Percentiles rank a stretch among this genome's conserved stretches.
phyloP scores from a whole-genome alignment of 2,797 vertebrate genomes.

The Siniperca scherzeri region DNA sequence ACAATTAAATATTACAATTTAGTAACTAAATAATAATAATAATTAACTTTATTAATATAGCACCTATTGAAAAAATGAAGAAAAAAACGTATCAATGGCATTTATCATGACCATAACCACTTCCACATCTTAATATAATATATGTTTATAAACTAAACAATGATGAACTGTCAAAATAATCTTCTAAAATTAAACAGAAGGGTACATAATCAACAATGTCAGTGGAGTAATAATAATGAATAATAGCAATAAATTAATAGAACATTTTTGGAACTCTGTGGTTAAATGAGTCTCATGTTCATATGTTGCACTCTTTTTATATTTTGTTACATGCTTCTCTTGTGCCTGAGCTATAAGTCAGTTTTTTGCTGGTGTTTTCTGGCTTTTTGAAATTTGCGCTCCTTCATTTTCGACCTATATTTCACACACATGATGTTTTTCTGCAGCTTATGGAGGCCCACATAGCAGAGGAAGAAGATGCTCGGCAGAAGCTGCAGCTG shows the following conservation, averaged over 20 bases:
- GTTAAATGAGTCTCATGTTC: too few relatives aligned
- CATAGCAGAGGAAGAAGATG: conserved; percentile 92
- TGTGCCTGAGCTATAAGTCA: neutral
- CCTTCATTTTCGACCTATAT: neutral
- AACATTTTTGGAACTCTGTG: too few relatives aligned
- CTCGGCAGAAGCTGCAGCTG: conserved; percentile 93
- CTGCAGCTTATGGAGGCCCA: conserved; percentile 92
- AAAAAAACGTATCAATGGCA: neutral
- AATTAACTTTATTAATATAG: neutral
- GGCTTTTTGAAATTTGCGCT: neutral
- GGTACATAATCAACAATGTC: too few relatives aligned
- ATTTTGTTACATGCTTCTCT: neutral
- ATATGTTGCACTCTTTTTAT: too few relatives aligned
- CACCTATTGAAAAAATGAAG: neutral
- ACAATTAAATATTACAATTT: too few relatives aligned
- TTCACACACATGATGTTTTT: neutral
- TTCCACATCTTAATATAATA: too few relatives aligned
- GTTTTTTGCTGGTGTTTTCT: neutral
- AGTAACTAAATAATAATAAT: neutral
- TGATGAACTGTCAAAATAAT: too few relatives aligned
- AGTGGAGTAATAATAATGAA: too few relatives aligned
- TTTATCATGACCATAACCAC: too few relatives aligned
- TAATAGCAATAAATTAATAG: too few relatives aligned
- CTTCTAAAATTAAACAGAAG: too few relatives aligned
- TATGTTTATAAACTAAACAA: too few relatives aligned